Conservation (phyloP, 2,888 invertebrate species). For the Eilema griseolum region DNA sequence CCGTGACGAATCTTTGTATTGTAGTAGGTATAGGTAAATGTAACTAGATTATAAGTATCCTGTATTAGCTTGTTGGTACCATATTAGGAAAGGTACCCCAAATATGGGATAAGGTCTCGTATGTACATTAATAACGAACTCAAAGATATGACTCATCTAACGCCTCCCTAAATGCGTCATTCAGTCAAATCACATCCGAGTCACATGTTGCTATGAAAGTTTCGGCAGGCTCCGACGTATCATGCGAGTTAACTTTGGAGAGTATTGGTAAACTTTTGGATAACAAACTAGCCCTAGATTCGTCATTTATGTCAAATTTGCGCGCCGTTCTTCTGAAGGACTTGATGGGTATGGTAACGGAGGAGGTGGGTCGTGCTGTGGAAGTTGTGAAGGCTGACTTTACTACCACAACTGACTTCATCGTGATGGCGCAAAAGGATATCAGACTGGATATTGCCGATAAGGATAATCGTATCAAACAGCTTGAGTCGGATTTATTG, state of each 20-base stretch:
- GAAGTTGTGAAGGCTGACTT: conserved; percentile 20
- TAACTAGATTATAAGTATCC: too few relatives aligned
- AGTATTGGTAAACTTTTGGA: conserved; percentile 14
- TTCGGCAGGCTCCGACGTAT: neutral
- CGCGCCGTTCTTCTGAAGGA: conserved; percentile 9
- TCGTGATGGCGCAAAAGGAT: conserved; percentile 22
- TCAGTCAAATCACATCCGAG: neutral
- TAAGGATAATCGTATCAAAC: conserved; percentile 14
- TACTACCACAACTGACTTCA: conserved; percentile 27
- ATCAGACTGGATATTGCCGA: conserved; percentile 12
- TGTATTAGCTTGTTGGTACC: too few relatives aligned
- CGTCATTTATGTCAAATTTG: conserved; percentile 11
- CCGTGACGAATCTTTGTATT: too few relatives aligned
- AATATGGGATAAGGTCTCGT: too few relatives aligned
- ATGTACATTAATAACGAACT: too few relatives aligned
- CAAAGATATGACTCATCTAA: too few relatives aligned
- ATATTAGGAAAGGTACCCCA: too few relatives aligned
- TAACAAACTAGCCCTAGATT: conserved; percentile 6
- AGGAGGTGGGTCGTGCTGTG: too few relatives aligned
- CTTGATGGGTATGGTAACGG: conserved; percentile 6
- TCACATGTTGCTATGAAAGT: conserved; percentile 2
- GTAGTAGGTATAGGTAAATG: too few relatives aligned
- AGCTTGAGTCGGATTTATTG: conserved; percentile 12
- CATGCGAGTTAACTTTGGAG: neutral
- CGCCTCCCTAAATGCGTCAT: too few relatives aligned